Evolutionary conservation across 2,888 invertebrate genomes (phyloP), one percentile per base, ranked within the genome.

Genomic region (Cantharis rustica): DNA sequence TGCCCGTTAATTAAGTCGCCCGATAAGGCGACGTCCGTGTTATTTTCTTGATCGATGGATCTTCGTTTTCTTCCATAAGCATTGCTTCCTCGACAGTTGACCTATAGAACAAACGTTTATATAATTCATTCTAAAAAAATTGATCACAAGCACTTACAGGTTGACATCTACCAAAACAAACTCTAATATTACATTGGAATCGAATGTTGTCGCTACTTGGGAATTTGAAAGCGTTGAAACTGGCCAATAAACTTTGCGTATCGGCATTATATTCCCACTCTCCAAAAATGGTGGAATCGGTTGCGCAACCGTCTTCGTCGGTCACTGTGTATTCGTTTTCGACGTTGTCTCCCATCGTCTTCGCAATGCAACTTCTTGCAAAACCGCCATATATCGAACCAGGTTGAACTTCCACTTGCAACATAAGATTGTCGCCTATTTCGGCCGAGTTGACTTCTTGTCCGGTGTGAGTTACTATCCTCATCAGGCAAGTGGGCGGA

Each of bases 101-200:
- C 95, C 95, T 95, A 84, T 26, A 81, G 81, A 79, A 77, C 76
- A 77, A 75, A 80, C 77, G 70, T 71, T 47, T 47, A 47, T n/a
- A 17, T n/a, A 47, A 47, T n/a, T 47, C 2, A n/a, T n/a, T 1
- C n/a, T 27, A 10, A 26, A 72, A 68, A 10, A 7, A 47, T 5
- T 1, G 27, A 68, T 47, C 16, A 61, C 68, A 23, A 69, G 62
- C 61, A 88, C 93, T 91, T 89, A 95, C 97, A 83, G 97, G 97
- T 90, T 97, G 97, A 87, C 97, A 98, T 89, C 94, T 95, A 87
- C 97, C 97, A 86, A 97, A 97, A 91, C 97, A 97, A 10, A 98
- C 97, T 78, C 97, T 92, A 84, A 97, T 96, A 87, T 97, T 97
- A 88, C 97, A 97, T 88, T 97, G 97, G 95, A 98, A 97, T 88